Percentiles rank a stretch among this genome's conserved stretches.
Evolutionary conservation across 2,113 vertebrate species (phyloP).

Genomic region (Forbesichthys papilliferus): DNA sequence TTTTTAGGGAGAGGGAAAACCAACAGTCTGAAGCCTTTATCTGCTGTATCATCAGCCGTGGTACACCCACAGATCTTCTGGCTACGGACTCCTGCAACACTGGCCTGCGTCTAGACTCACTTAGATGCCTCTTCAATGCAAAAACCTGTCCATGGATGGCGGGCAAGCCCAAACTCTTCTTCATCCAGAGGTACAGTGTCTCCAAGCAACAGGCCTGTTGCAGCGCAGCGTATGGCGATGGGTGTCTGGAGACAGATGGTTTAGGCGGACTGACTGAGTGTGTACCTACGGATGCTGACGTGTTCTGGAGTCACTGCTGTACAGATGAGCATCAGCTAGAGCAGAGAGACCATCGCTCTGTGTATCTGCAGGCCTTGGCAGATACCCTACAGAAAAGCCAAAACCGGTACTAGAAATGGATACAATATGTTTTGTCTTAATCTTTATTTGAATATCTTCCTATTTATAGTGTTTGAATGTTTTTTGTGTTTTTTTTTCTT

Average conservation of each 20-base stretch:
- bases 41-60: constrained; percentile 88
- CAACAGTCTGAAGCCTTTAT: constrained; percentile 75
- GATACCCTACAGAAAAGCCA: constrained; percentile 69
- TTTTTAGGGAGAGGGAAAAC: constrained; percentile 61
- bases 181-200: constrained; percentile 85
- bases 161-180: constrained; percentile 94
- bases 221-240: constrained; percentile 10
- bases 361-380: constrained; percentile 80
- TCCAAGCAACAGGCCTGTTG: not conserved
- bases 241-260: constrained; percentile 79
- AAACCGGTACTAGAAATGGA: constrained; percentile 71
- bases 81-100: constrained; percentile 69
- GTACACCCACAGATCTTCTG: constrained; percentile 69
- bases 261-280: not conserved
- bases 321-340: constrained; percentile 72
- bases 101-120: constrained; percentile 69
- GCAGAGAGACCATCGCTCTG: constrained; percentile 59
- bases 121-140: constrained; percentile 79
- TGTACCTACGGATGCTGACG: constrained; percentile 82
- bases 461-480: not conserved
- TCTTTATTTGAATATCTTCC: not conserved
- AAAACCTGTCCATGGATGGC: constrained; percentile 77
- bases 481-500: not conserved
- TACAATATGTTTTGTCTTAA: not conserved
- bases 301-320: constrained; percentile 90